Base-by-base conservation (phyloP, 2,888 invertebrate genomes). In the Cantharis rustica region DNA sequence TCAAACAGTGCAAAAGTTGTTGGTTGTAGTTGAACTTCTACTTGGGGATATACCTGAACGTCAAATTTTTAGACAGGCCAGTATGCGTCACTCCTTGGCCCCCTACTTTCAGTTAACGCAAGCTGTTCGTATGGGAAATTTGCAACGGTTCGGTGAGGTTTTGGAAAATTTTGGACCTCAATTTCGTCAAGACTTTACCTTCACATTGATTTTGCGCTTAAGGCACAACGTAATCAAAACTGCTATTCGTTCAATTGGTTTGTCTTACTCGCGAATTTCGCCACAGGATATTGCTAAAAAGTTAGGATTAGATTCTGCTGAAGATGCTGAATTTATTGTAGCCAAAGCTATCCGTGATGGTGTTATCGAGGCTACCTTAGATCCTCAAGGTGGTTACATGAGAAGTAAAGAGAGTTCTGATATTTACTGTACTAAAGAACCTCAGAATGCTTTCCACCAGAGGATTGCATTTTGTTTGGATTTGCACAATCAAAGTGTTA, bases 161-260 rank as follows among this genome's bases (percentile, higher is more conserved):
- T 90, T 99, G 73, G 95, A 96, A 83, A 95, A 96, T 85, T 97
- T 94, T 89, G 96, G 96, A 0, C 93, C 95, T 0, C 95, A 97
- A 87, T 99, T 99, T 87, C 94, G 97, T 81, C 91, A 91, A 81
- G 99, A 99, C 88, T 96, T 98, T 86, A 99, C 99, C 0, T 98
- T 97, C 84, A 98, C 98, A 20, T 89, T 99, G 77, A 99, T 99
- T 84, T 91, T 99, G 68, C 94, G 99, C 79, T 90, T 99, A 73
- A 93, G 98, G 73, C 99, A 99, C 88, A 99, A 99, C 89, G 99
- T 99, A 0, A 99, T 99, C 84, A 99, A 99, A 89, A 99, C 99
- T 11, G 98, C 98, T 0, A 96, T 99, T 73, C 93, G 98, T 61
- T 96, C 97, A 70, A 99, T 99, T 88, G 98, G 98, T 1, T 88